A percentile compares a stretch with the other conserved stretches of the same genome.
Evolutionary conservation across 2,888 invertebrate genomes (phyloP).

Genomic region (Campoplex capitator): DNA sequence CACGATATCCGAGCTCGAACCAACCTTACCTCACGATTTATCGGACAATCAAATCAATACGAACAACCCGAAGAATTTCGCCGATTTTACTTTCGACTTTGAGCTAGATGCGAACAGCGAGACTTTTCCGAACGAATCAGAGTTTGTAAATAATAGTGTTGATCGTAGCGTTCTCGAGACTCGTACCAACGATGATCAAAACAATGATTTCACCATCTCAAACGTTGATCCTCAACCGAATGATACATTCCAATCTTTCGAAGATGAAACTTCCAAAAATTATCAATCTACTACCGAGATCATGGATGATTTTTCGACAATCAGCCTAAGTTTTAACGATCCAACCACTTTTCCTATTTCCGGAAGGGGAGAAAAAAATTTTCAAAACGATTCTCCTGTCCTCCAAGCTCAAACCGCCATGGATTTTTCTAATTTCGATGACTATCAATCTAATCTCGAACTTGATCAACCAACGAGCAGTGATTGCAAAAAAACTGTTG

Average conservation of each 20-base stretch:
- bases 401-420: constrained; percentile 37
- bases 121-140: constrained; percentile 33
- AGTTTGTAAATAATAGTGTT: constrained; percentile 65
- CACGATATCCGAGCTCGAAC: constrained; percentile 67
- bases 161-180: constrained; percentile 11
- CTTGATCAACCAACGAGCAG: background rate
- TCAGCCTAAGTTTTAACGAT: constrained; percentile 12
- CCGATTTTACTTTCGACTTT: constrained; percentile 71
- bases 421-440: constrained; percentile 65
- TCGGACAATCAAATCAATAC: constrained; percentile 58
- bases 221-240: constrained; percentile 10
- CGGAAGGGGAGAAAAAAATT: constrained; percentile 7
- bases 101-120: constrained; percentile 57
- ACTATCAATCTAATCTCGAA: constrained; percentile 39
- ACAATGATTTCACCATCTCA: constrained; percentile 12
- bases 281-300: constrained; percentile 39
- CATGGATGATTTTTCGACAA: constrained; percentile 34
- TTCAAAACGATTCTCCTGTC: constrained; percentile 11
- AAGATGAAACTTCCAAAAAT: constrained; percentile 42
- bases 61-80: constrained; percentile 67
- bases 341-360: constrained; percentile 16
- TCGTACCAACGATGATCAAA: constrained; percentile 2
- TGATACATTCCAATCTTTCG: constrained; percentile 43
- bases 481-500: constrained; percentile 26
- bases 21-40: constrained; percentile 59